A percentile compares a stretch with the other conserved stretches of the same genome.
Conservation (phyloP, 2,888 invertebrate genomes). For the Spodoptera littoralis region DNA sequence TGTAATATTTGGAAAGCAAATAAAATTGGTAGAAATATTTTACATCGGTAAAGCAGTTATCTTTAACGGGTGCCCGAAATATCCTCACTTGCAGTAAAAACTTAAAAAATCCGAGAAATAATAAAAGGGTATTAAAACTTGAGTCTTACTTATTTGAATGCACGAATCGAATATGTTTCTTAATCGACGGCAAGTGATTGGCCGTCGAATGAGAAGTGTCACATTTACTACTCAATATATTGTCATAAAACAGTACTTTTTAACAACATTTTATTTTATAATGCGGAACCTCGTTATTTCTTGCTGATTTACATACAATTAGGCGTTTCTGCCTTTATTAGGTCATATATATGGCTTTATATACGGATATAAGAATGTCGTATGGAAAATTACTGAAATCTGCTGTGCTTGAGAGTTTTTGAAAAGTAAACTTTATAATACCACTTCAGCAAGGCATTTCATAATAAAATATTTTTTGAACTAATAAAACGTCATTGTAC, state of each 20-base stretch:
- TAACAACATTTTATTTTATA: slow-evolving; percentile 67
- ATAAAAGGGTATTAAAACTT: slow-evolving; percentile 66
- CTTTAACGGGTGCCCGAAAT: slow-evolving; percentile 61
- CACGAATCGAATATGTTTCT: slow-evolving; percentile 73
- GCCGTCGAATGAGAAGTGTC: slow-evolving; percentile 75
- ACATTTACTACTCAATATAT: slow-evolving; percentile 74
- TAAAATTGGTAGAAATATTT: slow-evolving; percentile 63
- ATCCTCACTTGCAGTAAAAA: slow-evolving; percentile 59
- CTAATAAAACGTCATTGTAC: no score
- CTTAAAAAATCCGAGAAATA: slow-evolving; percentile 64
- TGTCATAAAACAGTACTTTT: slow-evolving; percentile 73
- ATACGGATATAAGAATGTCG: slow-evolving; percentile 8
- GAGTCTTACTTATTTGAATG: slow-evolving; percentile 72
- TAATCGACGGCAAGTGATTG: slow-evolving; percentile 73
- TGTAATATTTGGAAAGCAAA: slow-evolving; percentile 30
- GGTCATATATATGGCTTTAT: slow-evolving; percentile 37
- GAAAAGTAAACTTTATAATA: background rate
- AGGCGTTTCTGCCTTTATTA: slow-evolving; percentile 58
- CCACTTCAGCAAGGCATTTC: no score
- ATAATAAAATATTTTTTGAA: no score
- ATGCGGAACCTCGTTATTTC: slow-evolving; percentile 61
- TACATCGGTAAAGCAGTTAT: slow-evolving; percentile 65
- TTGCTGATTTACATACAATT: slow-evolving; percentile 64
- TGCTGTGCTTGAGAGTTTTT: slow-evolving; percentile 13
- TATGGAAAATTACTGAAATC: slow-evolving; percentile 28